Base-by-base conservation (phyloP, 2,113 vertebrate genomes). In the Gulo gulo region DNA sequence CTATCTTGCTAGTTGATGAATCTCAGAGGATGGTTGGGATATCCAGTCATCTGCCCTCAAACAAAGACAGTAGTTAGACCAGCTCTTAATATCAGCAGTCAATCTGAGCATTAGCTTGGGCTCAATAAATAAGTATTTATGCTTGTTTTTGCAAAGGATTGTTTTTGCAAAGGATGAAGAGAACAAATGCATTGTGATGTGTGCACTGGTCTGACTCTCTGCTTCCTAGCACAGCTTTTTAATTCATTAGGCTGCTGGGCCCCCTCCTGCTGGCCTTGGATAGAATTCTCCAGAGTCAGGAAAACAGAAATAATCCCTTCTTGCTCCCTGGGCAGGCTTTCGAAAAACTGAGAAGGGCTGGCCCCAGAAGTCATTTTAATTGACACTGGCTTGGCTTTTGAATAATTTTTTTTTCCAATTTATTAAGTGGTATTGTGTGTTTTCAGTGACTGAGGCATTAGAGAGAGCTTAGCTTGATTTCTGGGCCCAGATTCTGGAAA, bases 341-440 rank as follows among this genome's bases (percentile, higher is more conserved):
- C 34, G 63, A 79, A 94, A 82, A 86, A 59, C 31, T 34, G 39
- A 76, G 74, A 79, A 39, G 21, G 74, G 36, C n/a, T 63, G 81
- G 71, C 23, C 39, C 45, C 65, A 88, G 59, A 59, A 95, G 52
- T 83, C 47, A n/a, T 91, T 94, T 95, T 95, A 91, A 88, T 45
- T 89, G 82, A 93, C 23, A 63, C 7, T 50, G 16, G 82, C 55
- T 97, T 87, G 89, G 55, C 42, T 83, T 93, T 89, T 78, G 67
- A 65, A 83, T 83, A 86, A 59, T 45, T 52, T 73, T 21, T 63
- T 63, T 90, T 91, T 94, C 88, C 83, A 92, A 14, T 12, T 47
- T 71, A 13, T 87, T 55, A 93, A 95, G 45, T 63, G 21, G 14
- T 34, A 74, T 26, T 80, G 4, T 9, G 9, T 73, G 50, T 92